A percentile compares a stretch with the other conserved stretches of the same genome.
These are phyloP conservation scores for Arnoldichthys spilopterus DNA, from an alignment of 2,797 vertebrate species.

Conservation along the genomic window DNA sequence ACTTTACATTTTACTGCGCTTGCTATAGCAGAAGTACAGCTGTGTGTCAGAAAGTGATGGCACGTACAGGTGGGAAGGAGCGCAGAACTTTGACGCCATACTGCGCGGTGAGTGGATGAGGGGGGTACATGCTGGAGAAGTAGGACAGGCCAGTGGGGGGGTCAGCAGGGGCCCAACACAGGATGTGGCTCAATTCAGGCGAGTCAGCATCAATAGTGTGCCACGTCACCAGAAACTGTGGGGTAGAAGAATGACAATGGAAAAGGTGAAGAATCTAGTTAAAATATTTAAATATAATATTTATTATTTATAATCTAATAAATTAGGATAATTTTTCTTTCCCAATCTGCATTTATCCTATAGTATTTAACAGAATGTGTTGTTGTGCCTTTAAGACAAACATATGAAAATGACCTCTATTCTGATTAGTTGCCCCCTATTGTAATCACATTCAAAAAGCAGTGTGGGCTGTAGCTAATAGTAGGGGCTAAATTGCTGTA, in stretches of 20 bases:
- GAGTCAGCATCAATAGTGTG: constrained; percentile 97
- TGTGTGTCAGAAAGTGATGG: not conserved
- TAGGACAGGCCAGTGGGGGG: constrained; percentile 95
- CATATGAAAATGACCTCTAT: too few relatives aligned
- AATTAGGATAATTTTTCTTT: too few relatives aligned
- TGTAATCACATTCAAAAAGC: too few relatives aligned
- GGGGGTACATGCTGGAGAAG: constrained; percentile 98
- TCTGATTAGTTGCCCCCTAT: too few relatives aligned
- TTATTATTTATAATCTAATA: too few relatives aligned
- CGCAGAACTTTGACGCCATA: constrained; percentile 95
- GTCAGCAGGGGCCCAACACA: constrained; percentile 95
- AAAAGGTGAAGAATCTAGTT: not conserved
- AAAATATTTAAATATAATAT: too few relatives aligned
- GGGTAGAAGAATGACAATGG: not conserved
- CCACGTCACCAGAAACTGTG: constrained; percentile 94
- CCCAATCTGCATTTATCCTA: too few relatives aligned
- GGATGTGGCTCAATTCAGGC: constrained; percentile 93
- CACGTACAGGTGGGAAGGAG: constrained; percentile 92
- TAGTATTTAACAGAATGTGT: too few relatives aligned
- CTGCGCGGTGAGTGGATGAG: constrained; percentile 95
- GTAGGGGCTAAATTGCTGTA: too few relatives aligned
- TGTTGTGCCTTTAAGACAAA: too few relatives aligned
- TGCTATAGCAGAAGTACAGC: not conserved
- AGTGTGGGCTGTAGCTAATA: too few relatives aligned
- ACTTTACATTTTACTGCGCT: not conserved